Evolutionary conservation across 92 coral and sea anemone species (phyloP).

Genomic region (Porites evermanni): DNA sequence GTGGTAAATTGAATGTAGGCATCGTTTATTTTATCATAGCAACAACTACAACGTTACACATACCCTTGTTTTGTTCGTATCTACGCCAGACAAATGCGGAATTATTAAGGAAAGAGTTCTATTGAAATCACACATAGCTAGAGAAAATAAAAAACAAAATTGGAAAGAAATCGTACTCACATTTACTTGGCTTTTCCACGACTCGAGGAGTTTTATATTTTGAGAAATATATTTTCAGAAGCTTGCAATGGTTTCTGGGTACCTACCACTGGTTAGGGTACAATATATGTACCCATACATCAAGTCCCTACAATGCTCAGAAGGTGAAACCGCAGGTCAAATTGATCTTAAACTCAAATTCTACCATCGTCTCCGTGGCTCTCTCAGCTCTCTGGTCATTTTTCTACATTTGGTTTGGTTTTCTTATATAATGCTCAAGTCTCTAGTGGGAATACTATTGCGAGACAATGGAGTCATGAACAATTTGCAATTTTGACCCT

Average conservation of each 20-base stretch:
- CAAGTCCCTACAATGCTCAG: too few species aligned
- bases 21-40: conserved; percentile 20
- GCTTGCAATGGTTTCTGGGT: conserved; percentile 34
- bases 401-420: too few species aligned
- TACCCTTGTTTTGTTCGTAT: background rate
- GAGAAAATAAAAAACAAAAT: background rate
- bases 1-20: background rate
- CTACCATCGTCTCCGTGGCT: too few species aligned
- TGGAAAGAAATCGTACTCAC: background rate
- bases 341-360: too few species aligned
- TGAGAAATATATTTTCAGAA: background rate
- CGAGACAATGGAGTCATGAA: too few species aligned
- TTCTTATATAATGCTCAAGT: too few species aligned
- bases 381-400: too few species aligned
- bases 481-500: too few species aligned
- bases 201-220: background rate
- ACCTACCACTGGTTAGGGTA: too few species aligned
- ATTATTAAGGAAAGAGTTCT: background rate
- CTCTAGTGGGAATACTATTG: too few species aligned
- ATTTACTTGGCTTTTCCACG: conserved; percentile 9
- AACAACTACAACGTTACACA: background rate
- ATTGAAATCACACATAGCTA: background rate
- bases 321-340: background rate
- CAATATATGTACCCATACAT: too few species aligned
- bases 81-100: background rate